A percentile compares a stretch with the other conserved stretches of the same genome.
Evolutionary conservation across 1,140 invertebrate genomes (phyloP).

Genomic region (Drosophila ficusphila): DNA sequence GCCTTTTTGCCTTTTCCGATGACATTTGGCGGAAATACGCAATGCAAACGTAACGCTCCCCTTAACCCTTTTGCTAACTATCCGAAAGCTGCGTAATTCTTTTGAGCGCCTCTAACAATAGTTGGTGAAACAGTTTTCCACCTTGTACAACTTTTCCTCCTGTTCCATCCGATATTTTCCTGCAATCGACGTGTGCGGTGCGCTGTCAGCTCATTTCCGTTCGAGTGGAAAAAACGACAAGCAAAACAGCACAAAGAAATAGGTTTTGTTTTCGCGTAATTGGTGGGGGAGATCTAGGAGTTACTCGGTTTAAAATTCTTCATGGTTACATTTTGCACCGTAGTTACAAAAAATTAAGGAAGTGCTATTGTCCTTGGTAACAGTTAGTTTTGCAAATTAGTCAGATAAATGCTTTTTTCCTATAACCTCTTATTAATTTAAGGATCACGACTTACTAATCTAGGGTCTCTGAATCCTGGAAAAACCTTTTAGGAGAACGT

Average conservation of each 20-base stretch:
- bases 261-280: constrained; percentile 12
- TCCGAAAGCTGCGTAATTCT: constrained; percentile 71
- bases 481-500: no score
- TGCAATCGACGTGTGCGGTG: constrained; percentile 64
- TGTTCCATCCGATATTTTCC: constrained; percentile 6
- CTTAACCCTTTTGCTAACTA: constrained; percentile 49
- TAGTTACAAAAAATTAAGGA: background rate
- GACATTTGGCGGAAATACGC: constrained; percentile 83
- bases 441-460: no score
- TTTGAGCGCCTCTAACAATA: constrained; percentile 76
- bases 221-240: constrained; percentile 71
- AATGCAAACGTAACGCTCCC: constrained; percentile 75
- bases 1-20: constrained; percentile 58
- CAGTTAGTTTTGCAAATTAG: background rate
- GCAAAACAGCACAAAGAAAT: constrained; percentile 34
- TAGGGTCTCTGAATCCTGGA: no score
- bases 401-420: no score
- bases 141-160: constrained; percentile 30
- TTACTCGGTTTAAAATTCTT: background rate
- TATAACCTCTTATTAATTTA: no score
- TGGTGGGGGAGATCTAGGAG: background rate
- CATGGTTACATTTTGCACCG: background rate
- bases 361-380: constrained; percentile 24
- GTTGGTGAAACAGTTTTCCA: constrained; percentile 72
- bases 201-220: constrained; percentile 75